A percentile compares a stretch with the other conserved stretches of the same genome.
Evolutionary conservation across 2,113 vertebrate genomes (phyloP).

Genomic region (Junco hyemalis): DNA sequence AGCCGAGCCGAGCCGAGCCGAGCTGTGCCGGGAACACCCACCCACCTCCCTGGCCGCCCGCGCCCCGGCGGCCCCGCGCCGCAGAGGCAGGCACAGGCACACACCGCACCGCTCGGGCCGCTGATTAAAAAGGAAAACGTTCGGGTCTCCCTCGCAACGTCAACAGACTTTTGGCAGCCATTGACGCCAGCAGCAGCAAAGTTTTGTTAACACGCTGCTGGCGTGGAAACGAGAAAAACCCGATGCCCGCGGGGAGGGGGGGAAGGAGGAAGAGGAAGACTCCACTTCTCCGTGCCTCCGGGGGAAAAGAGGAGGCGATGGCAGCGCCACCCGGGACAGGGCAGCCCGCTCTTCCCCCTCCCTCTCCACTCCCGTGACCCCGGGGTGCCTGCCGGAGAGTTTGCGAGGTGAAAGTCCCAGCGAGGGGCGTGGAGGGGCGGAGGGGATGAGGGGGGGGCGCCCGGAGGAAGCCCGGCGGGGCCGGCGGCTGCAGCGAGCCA

Average conservation of each 20-base stretch:
- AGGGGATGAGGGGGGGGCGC: neutral
- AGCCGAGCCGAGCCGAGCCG: neutral
- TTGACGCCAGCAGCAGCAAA: slow-evolving; percentile 54
- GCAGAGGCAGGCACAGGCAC: slow-evolving; percentile 2
- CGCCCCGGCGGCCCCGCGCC: neutral
- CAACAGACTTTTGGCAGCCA: slow-evolving; percentile 49
- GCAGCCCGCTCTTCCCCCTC: neutral
- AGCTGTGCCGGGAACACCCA: neutral
- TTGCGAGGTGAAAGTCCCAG: neutral
- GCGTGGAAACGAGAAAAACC: slow-evolving; percentile 48
- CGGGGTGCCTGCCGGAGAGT: neutral
- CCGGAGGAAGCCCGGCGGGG: neutral
- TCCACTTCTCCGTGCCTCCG: neutral
- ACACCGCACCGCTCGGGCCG: neutral
- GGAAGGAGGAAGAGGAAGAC: neutral
- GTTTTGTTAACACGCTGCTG: slow-evolving; percentile 34
- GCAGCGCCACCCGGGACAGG: neutral
- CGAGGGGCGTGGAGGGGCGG: neutral
- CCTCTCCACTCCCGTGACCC: neutral
- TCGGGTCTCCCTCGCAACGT: slow-evolving; percentile 56
- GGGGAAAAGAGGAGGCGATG: neutral
- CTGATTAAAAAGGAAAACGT: slow-evolving; percentile 36
- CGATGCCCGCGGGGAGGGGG: slow-evolving; percentile 12
- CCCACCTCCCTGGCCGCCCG: neutral
- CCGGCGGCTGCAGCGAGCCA: slow-evolving; percentile 18